phyloP scores from a whole-genome alignment of 2,888 invertebrate species.

The Spisula subtruncata region DNA sequence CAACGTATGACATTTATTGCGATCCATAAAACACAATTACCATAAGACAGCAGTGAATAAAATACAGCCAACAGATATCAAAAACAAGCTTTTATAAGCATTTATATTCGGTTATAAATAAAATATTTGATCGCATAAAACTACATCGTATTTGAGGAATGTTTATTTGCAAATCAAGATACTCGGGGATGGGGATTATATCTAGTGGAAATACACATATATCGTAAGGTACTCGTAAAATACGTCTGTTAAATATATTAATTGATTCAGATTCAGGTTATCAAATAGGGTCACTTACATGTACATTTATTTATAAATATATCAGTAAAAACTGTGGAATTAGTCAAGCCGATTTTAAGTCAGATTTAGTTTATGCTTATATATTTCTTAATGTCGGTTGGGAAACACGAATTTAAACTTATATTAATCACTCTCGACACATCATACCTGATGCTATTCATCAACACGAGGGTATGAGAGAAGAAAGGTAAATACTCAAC shows the following conservation, averaged over 20 bases:
- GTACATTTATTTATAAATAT: neutral
- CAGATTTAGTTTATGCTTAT: no score
- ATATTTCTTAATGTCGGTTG: no score
- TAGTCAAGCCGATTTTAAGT: neutral
- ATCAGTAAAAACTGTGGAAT: conserved; percentile 12
- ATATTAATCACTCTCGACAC: no score
- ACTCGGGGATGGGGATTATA: neutral
- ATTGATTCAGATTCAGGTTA: neutral
- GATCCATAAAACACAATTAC: neutral
- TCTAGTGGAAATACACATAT: neutral
- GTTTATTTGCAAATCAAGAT: neutral
- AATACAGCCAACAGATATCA: neutral
- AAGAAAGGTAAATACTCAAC: no score
- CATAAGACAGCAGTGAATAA: neutral
- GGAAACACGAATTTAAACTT: no score
- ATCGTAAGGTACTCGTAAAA: neutral
- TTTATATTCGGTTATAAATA: neutral
- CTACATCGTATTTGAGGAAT: neutral
- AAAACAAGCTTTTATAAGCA: neutral
- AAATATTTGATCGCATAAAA: neutral
- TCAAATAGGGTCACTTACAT: neutral
- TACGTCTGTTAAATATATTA: neutral
- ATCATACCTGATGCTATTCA: no score
- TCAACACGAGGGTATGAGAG: no score
- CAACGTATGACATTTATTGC: neutral